phyloP scores from a whole-genome alignment of 2,888 invertebrate genomes.

The Eremobia ochroleuca region DNA sequence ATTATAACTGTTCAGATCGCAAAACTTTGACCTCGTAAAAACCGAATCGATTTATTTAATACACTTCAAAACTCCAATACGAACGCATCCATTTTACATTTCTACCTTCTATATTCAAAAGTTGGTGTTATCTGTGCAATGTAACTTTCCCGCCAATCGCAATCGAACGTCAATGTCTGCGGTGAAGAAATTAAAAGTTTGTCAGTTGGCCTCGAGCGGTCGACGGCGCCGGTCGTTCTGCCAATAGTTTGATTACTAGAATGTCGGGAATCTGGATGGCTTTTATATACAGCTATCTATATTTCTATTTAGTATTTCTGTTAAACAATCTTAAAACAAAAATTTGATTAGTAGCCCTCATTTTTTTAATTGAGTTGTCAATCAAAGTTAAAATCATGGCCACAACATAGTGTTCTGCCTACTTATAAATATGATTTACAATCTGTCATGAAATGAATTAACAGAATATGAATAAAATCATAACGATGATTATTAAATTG shows the following conservation, averaged over 20 bases:
- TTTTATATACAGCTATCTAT: constrained; percentile 41
- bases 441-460: constrained; percentile 8
- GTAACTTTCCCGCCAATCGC: constrained; percentile 89
- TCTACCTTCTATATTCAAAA: constrained; percentile 79
- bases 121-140: constrained; percentile 85
- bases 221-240: constrained; percentile 81
- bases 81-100: constrained; percentile 79
- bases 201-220: constrained; percentile 85
- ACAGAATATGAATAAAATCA: background rate
- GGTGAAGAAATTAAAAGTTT: constrained; percentile 89
- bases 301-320: constrained; percentile 33
- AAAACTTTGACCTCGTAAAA: constrained; percentile 60
- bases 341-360: background rate
- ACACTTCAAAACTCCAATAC: constrained; percentile 70
- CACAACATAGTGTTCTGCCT: background rate
- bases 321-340: background rate
- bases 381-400: background rate
- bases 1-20: constrained; percentile 40
- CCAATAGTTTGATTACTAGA: constrained; percentile 76
- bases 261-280: constrained; percentile 61
- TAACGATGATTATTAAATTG: background rate
- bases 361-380: constrained; percentile 18
- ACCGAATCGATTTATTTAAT: constrained; percentile 63
- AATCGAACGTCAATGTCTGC: constrained; percentile 87
- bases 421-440: background rate